Evolutionary conservation across 2,113 vertebrate species (phyloP).

Genomic region (Scolopax mira): DNA sequence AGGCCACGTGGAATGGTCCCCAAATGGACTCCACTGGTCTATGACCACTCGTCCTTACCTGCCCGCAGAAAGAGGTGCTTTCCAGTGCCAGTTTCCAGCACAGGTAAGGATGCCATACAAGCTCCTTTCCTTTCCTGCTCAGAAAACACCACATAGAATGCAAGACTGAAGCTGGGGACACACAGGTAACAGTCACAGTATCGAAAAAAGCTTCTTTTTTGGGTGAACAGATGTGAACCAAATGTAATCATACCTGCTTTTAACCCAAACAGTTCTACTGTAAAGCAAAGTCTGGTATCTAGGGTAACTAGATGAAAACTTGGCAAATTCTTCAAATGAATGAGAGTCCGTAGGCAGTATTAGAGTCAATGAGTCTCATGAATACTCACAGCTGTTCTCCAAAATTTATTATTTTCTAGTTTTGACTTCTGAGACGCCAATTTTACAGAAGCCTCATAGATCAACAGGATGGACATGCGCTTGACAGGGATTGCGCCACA

Average conservation of each 20-base stretch:
- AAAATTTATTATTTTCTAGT: neutral
- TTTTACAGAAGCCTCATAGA: neutral
- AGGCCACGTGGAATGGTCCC: neutral
- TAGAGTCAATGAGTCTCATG: neutral
- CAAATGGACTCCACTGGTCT: neutral
- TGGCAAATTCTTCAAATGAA: neutral
- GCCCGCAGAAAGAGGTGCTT: neutral
- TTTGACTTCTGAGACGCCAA: neutral
- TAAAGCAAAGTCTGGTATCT: neutral
- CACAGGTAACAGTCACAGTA: neutral
- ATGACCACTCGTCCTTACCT: fast-evolving
- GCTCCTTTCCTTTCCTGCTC: neutral
- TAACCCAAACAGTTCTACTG: neutral
- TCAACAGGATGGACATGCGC: neutral
- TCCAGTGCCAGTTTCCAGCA: neutral
- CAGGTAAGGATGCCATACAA: neutral
- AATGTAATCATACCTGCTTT: neutral
- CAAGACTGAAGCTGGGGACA: neutral
- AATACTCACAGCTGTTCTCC: neutral
- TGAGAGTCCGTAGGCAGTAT: neutral
- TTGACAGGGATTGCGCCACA: neutral
- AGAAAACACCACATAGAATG: neutral
- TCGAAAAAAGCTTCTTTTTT: neutral
- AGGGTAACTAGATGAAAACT: neutral
- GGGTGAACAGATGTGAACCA: neutral